phyloP scores from a whole-genome alignment of 2,888 invertebrate genomes.

The Bombylius major region DNA sequence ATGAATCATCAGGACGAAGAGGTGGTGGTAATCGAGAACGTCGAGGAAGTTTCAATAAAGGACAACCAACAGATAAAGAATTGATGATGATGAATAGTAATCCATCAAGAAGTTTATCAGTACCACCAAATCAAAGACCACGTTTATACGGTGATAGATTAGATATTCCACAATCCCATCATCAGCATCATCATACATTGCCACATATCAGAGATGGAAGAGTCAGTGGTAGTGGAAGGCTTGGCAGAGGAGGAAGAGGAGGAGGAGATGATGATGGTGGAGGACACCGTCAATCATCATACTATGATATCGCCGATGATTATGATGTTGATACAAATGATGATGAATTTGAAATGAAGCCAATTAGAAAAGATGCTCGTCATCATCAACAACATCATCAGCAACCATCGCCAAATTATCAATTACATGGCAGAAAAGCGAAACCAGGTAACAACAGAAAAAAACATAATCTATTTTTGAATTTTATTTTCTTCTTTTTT shows the following conservation, averaged over 20 bases:
- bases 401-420: not conserved
- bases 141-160: constrained; percentile 27
- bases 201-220: constrained; percentile 7
- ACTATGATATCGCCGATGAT: constrained; percentile 15
- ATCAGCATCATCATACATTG: not conserved
- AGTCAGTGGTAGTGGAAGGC: not conserved
- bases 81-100: not conserved
- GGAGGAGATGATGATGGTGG: no score
- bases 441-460: constrained; percentile 1
- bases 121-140: constrained; percentile 16
- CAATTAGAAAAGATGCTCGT: constrained; percentile 17
- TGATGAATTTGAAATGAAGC: constrained; percentile 25
- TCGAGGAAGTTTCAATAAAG: no score
- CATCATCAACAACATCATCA: constrained; percentile 1
- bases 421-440: no score
- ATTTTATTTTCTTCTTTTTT: not conserved
- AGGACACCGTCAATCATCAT: not conserved
- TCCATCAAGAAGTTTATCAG: constrained; percentile 15
- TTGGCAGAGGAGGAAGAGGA: not conserved
- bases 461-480: not conserved
- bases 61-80: no score
- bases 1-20: constrained; percentile 10
- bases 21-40: not conserved
- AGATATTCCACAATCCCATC: constrained; percentile 24
- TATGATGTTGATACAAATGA: constrained; percentile 23